Base-by-base conservation (phyloP, 1,140 invertebrate genomes). In the Drosophila sechellia region DNA sequence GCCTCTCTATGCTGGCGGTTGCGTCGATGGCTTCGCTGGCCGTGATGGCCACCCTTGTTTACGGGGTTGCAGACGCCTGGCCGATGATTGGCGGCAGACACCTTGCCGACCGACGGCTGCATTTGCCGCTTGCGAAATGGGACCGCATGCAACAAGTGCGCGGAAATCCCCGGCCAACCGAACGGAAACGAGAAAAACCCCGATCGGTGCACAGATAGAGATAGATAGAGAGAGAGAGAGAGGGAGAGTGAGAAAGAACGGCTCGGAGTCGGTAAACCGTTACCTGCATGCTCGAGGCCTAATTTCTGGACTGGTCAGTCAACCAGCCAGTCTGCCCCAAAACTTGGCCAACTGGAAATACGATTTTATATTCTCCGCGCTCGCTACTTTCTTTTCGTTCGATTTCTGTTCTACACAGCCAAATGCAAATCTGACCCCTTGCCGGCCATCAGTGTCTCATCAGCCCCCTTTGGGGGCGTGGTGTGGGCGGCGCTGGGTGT, bases 301-400 rank as follows among this genome's bases (percentile, higher is more conserved):
- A 81, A 86, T 86, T 87, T 68, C 59, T 76, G 54, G 59, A 78
- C 57, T 66, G 58, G 46, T 11, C 57, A 65, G 57, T 60, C 76
- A 27, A 40, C 39, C 42, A 27, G 58, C 50, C 56, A 31, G 54
- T 55, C 69, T 57, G 53, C 42, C 61, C 43, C 40, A 57, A 72
- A 56, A 78, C 57, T 75, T 69, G 70, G 70, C 71, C 59, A 87
- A 87, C 75, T 87, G 66, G 63, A 87, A 79, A 81, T 53, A 80
- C 76, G 52, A 57, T 68, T 58, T 53, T 55, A 46, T 59, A 43
- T 53, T 65, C 60, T 39, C 31, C 37, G 8, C 64, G 52, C 37
- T 37, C 27, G 39, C 70, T 61, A 54, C 64, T 86, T 85, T 77
- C 73, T 84, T 72, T 68, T 72, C 34, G 53, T 69, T 68, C 48